Conservation (phyloP, 2,797 vertebrate species). For the Tapirus indicus region DNA sequence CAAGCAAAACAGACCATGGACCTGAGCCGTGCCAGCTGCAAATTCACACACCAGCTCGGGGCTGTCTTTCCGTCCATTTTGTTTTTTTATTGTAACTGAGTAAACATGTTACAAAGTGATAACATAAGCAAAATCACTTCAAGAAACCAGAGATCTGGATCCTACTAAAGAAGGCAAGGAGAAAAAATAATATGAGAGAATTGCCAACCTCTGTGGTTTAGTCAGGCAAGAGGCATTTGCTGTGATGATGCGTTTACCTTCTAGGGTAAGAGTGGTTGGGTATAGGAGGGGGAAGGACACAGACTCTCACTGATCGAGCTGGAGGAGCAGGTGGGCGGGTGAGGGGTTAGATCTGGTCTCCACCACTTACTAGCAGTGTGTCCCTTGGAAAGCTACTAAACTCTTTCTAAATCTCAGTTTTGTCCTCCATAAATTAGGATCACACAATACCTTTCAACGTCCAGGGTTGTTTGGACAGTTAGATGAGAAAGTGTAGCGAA, state of each 20-base stretch:
- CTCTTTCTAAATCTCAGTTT: background rate
- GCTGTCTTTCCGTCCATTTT: background rate
- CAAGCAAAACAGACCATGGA: accelerated
- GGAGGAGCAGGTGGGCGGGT: background rate
- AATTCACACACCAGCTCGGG: background rate
- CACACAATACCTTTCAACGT: background rate
- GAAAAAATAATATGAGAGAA: background rate
- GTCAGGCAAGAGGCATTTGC: background rate
- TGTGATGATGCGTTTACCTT: background rate
- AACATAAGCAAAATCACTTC: background rate
- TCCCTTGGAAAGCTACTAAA: background rate
- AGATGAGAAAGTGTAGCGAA: background rate
- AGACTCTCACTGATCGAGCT: accelerated
- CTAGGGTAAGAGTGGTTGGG: background rate
- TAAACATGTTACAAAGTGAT: background rate
- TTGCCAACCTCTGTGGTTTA: background rate
- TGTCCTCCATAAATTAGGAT: background rate
- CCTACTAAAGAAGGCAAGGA: background rate
- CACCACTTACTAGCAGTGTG: no score
- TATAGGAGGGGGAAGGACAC: background rate
- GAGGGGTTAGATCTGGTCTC: background rate
- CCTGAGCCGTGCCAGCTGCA: accelerated
- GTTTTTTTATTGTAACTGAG: background rate
- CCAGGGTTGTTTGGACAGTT: background rate
- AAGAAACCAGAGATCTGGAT: background rate